Base-by-base conservation (phyloP, 2,888 invertebrate species). In the Orthonevra nobilis region DNA sequence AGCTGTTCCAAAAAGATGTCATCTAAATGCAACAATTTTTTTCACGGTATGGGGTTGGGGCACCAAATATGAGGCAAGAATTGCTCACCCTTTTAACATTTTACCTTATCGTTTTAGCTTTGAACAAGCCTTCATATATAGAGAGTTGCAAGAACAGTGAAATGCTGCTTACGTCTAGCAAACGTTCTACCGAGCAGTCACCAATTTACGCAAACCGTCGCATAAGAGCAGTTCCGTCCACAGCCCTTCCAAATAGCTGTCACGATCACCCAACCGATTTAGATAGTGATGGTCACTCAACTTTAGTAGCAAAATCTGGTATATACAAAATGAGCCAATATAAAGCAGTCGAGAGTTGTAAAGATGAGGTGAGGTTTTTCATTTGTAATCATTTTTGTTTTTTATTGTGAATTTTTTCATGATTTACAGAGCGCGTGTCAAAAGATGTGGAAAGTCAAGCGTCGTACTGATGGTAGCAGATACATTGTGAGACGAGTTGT, bases 321-420 rank as follows among this genome's bases (percentile, higher is more conserved):
- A 48, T 63, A 3, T 63, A 70, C 32, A 61, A 48, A 36, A 63
- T 61, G 56, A 63, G 56, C 34, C 75, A 56, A 17, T 42, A 48
- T 6, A 70, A 56, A 26, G 20, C 15, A 15, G 48, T 36, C 2
- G 63, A 54, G 1, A 56, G 63, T 12, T 50, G 23, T 36, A 75
- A 75, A n/a, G 56, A 70, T 12, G 40, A 75, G 56, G 75, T 74
- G 0, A n/a, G 14, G 10, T 4, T 46, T 0, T 10, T 12, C 2
- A n/a, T 6, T 10, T 5, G 1, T 3, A 3, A 3, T 15, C 6
- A 34, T 28, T 32, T 10, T n/a, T n/a, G n/a, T n/a, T 6, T 82
- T 68, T 7, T 83, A 68, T 58, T 83, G 85, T 46, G 44, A 77
- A 38, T 85, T 85, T 85, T 81, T 85, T 85, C 20, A n/a, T 5